Evolutionary conservation across 2,113 vertebrate genomes (phyloP).

Genomic region (Eurystomus gularis): DNA sequence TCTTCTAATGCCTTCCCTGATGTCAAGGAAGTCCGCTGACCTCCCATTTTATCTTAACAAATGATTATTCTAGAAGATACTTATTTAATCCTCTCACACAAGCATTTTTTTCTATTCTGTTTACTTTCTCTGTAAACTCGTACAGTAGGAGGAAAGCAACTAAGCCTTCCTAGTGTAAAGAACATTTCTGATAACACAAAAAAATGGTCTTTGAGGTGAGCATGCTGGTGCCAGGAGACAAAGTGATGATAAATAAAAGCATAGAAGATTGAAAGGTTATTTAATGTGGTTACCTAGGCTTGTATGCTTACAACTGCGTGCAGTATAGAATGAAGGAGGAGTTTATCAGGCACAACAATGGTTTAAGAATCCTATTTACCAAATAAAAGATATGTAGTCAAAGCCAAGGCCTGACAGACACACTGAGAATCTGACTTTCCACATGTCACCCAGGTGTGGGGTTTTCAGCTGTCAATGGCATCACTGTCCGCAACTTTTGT

Average conservation of each 20-base stretch:
- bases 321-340: not conserved
- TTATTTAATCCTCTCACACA: not conserved
- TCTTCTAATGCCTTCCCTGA: not conserved
- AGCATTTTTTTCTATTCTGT: not conserved
- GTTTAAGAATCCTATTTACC: not conserved
- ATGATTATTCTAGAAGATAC: not conserved
- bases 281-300: not conserved
- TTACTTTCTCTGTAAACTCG: not conserved
- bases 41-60: not conserved
- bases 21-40: not conserved
- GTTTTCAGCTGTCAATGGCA: not conserved
- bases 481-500: not conserved
- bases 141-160: fast-evolving
- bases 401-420: not conserved
- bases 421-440: not conserved
- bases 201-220: not conserved
- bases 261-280: not conserved
- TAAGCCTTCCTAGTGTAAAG: not conserved
- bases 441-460: not conserved
- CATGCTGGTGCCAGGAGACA: not conserved
- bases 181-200: not conserved
- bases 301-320: not conserved
- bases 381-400: not conserved
- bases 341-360: not conserved
- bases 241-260: not conserved